Percentiles rank a stretch among this genome's conserved stretches.
phyloP scores from a whole-genome alignment of 2,888 invertebrate species.

The Meloe dianella region DNA sequence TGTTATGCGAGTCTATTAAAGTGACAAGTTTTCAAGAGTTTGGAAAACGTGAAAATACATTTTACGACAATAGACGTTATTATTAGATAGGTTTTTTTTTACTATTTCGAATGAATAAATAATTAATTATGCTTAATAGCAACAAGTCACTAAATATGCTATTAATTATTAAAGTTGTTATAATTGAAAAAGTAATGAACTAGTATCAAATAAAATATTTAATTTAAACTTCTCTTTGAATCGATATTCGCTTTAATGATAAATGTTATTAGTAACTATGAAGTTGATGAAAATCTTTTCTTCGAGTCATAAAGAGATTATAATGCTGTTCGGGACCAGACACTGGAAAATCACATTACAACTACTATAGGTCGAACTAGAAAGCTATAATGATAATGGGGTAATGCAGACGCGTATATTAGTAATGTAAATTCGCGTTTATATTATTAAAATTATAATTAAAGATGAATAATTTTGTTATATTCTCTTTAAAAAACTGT shows the following conservation, averaged over 20 bases:
- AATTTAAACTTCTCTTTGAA: neutral
- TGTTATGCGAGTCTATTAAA: constrained; percentile 16
- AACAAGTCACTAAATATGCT: neutral
- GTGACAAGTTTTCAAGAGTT: constrained; percentile 5
- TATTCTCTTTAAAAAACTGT: no score
- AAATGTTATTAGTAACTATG: neutral
- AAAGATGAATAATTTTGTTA: no score
- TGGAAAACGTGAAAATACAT: neutral
- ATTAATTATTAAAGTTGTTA: neutral
- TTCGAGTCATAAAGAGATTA: neutral
- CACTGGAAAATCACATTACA: neutral
- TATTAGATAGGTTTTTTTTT: neutral
- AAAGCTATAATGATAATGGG: neutral
- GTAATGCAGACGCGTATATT: no score
- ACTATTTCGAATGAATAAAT: neutral
- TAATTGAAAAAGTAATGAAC: neutral
- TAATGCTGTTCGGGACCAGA: neutral
- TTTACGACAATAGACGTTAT: neutral
- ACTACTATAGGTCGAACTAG: neutral
- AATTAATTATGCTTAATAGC: neutral
- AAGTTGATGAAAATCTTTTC: neutral
- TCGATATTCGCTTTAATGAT: neutral
- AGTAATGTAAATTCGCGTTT: neutral
- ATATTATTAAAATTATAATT: no score
- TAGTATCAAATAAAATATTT: neutral